A percentile compares a stretch with the other conserved stretches of the same genome.
These are phyloP conservation scores for Manis javanica DNA, from an alignment of 2,797 vertebrate species.

Conservation along the genomic window DNA sequence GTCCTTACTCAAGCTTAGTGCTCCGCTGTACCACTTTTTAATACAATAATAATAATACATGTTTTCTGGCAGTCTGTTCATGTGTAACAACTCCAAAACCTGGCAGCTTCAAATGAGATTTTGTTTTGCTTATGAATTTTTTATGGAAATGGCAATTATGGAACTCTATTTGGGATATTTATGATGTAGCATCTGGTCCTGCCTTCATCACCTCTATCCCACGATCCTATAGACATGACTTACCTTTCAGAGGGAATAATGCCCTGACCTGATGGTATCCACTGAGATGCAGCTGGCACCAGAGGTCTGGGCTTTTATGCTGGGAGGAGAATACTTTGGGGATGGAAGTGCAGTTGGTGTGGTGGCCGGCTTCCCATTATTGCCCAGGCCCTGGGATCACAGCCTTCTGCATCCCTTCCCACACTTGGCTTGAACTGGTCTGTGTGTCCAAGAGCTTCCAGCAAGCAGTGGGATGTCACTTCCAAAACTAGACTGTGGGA, in stretches of 20 bases:
- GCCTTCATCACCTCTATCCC: not conserved
- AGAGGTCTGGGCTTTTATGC: no score
- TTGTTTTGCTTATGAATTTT: no score
- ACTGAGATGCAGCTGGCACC: accelerated
- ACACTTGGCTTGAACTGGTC: not conserved
- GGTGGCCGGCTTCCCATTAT: no score
- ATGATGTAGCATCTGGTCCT: not conserved
- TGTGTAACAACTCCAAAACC: no score
- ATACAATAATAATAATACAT: no score
- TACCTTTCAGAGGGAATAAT: not conserved
- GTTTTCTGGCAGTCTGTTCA: no score
- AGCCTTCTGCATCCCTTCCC: not conserved
- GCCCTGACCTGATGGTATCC: accelerated
- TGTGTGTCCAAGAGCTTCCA: no score
- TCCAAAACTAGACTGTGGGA: not conserved
- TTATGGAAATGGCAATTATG: not conserved
- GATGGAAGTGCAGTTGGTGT: no score
- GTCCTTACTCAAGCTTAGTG: not conserved
- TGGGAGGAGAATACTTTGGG: not conserved
- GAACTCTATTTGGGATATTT: no score
- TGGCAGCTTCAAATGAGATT: no score
- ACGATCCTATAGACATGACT: accelerated
- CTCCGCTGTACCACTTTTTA: no score
- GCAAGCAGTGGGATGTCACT: not conserved
- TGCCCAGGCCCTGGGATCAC: not conserved